phyloP scores from a whole-genome alignment of 2,888 invertebrate genomes.

The Stenichneumon culpator region DNA sequence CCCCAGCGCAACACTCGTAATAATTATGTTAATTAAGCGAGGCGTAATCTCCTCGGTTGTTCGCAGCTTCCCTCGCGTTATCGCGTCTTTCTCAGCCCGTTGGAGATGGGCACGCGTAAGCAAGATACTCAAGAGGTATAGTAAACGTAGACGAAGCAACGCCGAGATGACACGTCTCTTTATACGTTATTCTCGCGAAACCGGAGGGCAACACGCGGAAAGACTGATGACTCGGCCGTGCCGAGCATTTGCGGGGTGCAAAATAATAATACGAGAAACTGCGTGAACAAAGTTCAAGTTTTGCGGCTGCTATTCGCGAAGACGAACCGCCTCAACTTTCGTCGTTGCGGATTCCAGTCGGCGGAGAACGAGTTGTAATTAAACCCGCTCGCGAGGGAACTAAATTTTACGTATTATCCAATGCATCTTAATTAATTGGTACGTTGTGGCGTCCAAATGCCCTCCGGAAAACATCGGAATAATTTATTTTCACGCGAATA shows the following conservation, averaged over 20 bases:
- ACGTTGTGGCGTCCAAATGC: too few species aligned
- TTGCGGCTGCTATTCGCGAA: background rate
- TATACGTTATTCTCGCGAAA: background rate
- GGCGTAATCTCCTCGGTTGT: conserved; percentile 38
- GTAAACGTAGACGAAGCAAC: conserved; percentile 39
- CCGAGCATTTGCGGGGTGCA: conserved; percentile 11
- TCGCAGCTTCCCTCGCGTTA: conserved; percentile 14
- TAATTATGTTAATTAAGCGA: conserved; percentile 37
- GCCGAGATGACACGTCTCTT: conserved; percentile 17
- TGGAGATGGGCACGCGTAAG: conserved; percentile 45
- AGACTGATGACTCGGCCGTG: conserved; percentile 41
- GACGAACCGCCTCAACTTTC: conserved; percentile 30
- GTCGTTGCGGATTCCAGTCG: conserved; percentile 14
- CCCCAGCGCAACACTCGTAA: background rate
- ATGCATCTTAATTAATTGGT: too few species aligned
- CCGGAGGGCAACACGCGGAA: background rate
- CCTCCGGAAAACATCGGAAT: too few species aligned
- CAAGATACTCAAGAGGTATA: conserved; percentile 60
- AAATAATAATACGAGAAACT: background rate
- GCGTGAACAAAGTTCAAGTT: conserved; percentile 29
- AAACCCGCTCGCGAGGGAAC: background rate
- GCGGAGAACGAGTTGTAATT: background rate
- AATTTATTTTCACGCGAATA: too few species aligned
- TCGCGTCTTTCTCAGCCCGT: conserved; percentile 21
- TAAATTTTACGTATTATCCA: background rate